Evolutionary conservation across 2,888 invertebrate species (phyloP), one percentile per base, ranked within the genome.

Genomic region (Chironomus tentans): DNA sequence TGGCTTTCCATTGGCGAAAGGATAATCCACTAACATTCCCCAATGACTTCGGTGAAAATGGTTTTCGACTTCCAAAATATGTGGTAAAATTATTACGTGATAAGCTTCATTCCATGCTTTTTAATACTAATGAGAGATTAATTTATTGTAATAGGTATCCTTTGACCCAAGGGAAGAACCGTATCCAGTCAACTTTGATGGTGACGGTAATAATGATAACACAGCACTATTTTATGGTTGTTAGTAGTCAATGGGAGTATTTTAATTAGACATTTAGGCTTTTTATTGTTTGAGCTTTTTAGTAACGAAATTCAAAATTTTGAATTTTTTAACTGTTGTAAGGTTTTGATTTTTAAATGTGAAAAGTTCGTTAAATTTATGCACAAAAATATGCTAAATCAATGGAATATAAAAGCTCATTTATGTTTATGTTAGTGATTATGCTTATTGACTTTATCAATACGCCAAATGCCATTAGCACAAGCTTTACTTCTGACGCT

Each of bases 1-100:
- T 89, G 81, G 85, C 86, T n/a, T 89, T 89, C 82, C 86, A 86
- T 79, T 89, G 88, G 88, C 86, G 87, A 13, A 86, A 86, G 78
- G 87, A 87, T 77, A 85, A 86, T 65, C 85, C 88, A 24, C 83
- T 86, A 77, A 85, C 85, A 61, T 84, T 86, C 77, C 85, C 85
- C 65, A 85, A 85, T 78, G 86, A 85, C 79, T 87, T 87, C 77
- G 86, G 85, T 77, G 85, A 84, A 80, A 84, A 87, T 79, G 80
- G 80, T 70, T 89, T 88, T 82, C 84, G 88, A 4, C 86, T 89
- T 68, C 88, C 88, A 78, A 88, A 88, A 85, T 89, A 88, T 82
- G 88, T 88, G 78, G 88, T 89, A 81, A 21, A 18, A 22, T 70
- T 50, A 5, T 15, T 15, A 38, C 38, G 10, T 38, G 22, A 38